Evolutionary conservation across 2,113 vertebrate species (phyloP).

Genomic region (Pomatostomus ruficeps): DNA sequence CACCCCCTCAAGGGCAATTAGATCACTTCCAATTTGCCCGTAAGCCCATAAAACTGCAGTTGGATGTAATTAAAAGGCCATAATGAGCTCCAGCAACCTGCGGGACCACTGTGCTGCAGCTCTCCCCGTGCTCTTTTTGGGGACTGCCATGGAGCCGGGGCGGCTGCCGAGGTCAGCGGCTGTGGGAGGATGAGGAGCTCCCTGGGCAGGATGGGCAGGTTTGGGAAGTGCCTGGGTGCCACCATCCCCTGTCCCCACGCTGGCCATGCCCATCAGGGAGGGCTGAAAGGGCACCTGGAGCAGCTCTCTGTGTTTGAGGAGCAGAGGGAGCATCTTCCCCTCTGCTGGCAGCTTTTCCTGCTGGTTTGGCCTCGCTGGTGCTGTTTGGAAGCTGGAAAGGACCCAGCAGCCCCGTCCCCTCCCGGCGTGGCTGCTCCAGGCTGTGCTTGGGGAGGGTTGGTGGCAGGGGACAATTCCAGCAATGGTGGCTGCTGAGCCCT

Average conservation of each 20-base stretch:
- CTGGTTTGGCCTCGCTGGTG: accelerated
- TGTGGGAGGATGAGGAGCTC: neutral
- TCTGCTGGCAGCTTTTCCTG: neutral
- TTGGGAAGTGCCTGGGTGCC: neutral
- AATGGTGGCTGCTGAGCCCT: neutral
- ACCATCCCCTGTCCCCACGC: accelerated
- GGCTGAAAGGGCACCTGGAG: neutral
- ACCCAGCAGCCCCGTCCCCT: neutral
- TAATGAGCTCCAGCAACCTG: constrained; percentile 45
- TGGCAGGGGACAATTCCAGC: accelerated
- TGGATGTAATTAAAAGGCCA: constrained; percentile 65
- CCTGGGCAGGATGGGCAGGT: accelerated
- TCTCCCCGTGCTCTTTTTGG: neutral
- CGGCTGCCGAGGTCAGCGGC: neutral
- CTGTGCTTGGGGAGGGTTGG: neutral
- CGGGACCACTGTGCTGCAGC: neutral
- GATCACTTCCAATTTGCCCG: constrained; percentile 58
- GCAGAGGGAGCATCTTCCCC: neutral
- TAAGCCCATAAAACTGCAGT: constrained; percentile 55
- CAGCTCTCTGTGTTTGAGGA: accelerated
- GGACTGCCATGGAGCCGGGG: neutral
- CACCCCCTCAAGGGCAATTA: constrained; percentile 62
- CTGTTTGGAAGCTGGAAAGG: neutral
- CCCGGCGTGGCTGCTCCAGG: neutral
- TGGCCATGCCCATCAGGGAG: accelerated